Conservation (phyloP, 2,888 invertebrate species). For the Drosophila putrida region DNA sequence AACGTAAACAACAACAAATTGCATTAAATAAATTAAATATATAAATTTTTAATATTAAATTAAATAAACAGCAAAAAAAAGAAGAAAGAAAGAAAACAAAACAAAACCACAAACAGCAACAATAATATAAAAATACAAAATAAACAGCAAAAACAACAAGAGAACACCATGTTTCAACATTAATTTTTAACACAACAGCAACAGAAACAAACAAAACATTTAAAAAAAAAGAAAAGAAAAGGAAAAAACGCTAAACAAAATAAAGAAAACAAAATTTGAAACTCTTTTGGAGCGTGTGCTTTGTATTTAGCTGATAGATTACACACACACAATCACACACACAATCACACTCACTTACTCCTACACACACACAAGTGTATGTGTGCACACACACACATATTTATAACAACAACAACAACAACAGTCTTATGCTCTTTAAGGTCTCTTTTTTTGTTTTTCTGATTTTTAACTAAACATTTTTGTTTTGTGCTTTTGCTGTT, state of each 20-base stretch:
- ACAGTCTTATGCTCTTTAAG: conserved; percentile 23
- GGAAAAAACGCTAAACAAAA: conserved; percentile 18
- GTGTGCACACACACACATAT: conserved; percentile 10
- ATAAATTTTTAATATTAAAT: conserved; percentile 73
- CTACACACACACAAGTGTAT: conserved; percentile 3
- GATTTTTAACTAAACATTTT: background rate
- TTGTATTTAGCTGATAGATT: conserved; percentile 45
- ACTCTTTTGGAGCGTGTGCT: conserved; percentile 46
- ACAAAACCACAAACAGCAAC: conserved; percentile 52
- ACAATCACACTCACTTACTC: conserved; percentile 3
- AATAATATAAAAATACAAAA: conserved; percentile 51
- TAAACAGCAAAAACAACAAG: conserved; percentile 34
- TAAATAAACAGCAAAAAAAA: conserved; percentile 51
- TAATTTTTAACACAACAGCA: conserved; percentile 50
- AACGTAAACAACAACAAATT: conserved; percentile 68
- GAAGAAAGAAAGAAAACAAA: conserved; percentile 27
- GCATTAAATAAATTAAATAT: conserved; percentile 73
- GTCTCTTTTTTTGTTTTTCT: conserved; percentile 8
- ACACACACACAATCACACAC: conserved; percentile 19
- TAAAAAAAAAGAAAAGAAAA: too few species aligned
- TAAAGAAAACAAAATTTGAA: conserved; percentile 17
- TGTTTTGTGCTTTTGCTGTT: conserved; percentile 37
- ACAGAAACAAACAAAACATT: conserved; percentile 20
- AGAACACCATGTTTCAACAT: conserved; percentile 51
- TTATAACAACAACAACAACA: conserved; percentile 10